phyloP scores from a whole-genome alignment of 1,140 invertebrate genomes.

The Dolichoris vasculosae region DNA sequence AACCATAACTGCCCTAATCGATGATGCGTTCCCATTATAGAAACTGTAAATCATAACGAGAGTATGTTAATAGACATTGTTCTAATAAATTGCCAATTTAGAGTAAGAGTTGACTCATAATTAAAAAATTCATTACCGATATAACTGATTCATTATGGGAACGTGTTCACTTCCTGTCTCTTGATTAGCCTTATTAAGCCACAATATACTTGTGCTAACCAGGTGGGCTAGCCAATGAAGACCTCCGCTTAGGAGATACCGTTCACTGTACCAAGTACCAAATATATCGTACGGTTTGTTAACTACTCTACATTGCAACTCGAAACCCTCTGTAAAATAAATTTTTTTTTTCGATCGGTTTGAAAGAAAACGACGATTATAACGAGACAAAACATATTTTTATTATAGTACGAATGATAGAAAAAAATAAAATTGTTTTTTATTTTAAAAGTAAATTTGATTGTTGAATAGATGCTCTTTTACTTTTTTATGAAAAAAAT shows the following conservation, averaged over 20 bases:
- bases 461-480: background rate
- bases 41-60: constrained; percentile 74
- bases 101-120: background rate
- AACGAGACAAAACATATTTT: background rate
- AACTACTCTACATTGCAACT: constrained; percentile 85
- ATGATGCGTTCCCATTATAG: constrained; percentile 89
- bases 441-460: background rate
- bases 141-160: constrained; percentile 86
- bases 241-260: constrained; percentile 87
- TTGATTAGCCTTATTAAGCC: constrained; percentile 90
- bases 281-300: constrained; percentile 94
- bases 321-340: constrained; percentile 77
- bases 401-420: background rate
- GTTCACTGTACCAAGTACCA: constrained; percentile 91
- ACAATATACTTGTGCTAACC: constrained; percentile 86
- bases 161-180: constrained; percentile 87
- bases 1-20: constrained; percentile 84
- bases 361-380: background rate
- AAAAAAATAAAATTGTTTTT: too few species aligned
- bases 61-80: constrained; percentile 7
- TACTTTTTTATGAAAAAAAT: background rate
- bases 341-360: background rate
- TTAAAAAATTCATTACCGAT: constrained; percentile 68
- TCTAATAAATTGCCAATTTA: background rate
- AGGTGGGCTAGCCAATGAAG: constrained; percentile 87